phyloP scores from a whole-genome alignment of 2,113 vertebrate genomes.

The Dicrurus megarhynchus region DNA sequence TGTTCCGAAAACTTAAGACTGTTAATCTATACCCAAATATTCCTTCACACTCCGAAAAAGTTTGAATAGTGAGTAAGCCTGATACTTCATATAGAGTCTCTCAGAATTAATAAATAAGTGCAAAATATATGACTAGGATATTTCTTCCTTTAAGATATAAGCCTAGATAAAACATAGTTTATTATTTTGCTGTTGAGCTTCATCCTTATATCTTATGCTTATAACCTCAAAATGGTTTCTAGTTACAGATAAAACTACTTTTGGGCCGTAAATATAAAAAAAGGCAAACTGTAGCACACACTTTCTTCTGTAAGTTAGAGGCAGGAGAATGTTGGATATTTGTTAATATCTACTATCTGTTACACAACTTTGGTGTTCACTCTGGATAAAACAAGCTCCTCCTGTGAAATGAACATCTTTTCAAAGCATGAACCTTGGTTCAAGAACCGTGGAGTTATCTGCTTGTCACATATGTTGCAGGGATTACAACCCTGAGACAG shows the following conservation, averaged over 20 bases:
- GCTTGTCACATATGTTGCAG: not conserved
- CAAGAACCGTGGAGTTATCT: not conserved
- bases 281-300: not conserved
- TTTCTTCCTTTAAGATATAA: not conserved
- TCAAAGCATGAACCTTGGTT: not conserved
- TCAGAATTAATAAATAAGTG: not conserved
- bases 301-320: not conserved
- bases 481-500: not conserved
- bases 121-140: not conserved
- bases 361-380: not conserved
- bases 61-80: not conserved
- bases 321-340: not conserved
- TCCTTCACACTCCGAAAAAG: not conserved
- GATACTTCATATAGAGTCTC: not conserved
- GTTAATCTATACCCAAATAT: not conserved
- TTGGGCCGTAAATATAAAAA: not conserved
- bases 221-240: not conserved
- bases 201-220: not conserved
- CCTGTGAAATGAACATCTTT: not conserved
- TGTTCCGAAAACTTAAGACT: not conserved
- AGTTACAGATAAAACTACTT: not conserved
- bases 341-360: not conserved
- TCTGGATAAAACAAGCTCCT: not conserved
- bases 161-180: not conserved
- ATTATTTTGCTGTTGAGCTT: not conserved